phyloP scores from a whole-genome alignment of 1,140 invertebrate species.

The Araneus ventricosus region DNA sequence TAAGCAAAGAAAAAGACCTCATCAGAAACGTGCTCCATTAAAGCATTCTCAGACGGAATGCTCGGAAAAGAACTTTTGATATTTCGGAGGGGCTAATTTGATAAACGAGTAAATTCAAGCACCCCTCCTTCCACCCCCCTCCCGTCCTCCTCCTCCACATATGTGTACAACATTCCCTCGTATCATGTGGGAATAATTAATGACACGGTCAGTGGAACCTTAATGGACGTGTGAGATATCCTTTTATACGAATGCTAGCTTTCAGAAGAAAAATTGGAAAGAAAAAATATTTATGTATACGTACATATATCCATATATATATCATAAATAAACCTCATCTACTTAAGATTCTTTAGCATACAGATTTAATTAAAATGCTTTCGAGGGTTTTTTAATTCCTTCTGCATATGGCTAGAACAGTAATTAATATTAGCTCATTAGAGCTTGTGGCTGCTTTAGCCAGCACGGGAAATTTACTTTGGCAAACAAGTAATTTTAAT shows the following conservation, averaged over 20 bases:
- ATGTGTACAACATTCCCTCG: conserved; percentile 63
- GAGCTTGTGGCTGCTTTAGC: conserved; percentile 70
- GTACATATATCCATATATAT: conserved; percentile 70
- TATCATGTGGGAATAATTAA: conserved; percentile 75
- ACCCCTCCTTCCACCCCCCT: not conserved
- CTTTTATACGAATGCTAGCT: conserved; percentile 74
- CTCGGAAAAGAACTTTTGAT: conserved; percentile 74
- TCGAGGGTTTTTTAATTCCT: conserved; percentile 75
- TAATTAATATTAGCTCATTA: conserved; percentile 76
- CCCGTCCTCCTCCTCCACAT: conserved; percentile 2
- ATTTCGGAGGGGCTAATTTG: conserved; percentile 73
- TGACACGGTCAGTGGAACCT: conserved; percentile 69
- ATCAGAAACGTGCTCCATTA: conserved; percentile 74
- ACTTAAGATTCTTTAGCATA: conserved; percentile 75
- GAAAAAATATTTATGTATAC: conserved; percentile 64
- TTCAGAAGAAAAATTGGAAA: conserved; percentile 56
- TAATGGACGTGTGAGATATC: conserved; percentile 73
- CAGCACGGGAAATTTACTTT: conserved; percentile 75
- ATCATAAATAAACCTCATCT: conserved; percentile 75
- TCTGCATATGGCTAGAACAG: conserved; percentile 75
- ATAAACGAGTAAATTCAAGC: conserved; percentile 73
- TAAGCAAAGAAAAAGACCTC: conserved; percentile 69
- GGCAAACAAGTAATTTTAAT: conserved; percentile 76
- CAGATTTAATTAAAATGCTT: conserved; percentile 76
- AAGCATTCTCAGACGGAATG: conserved; percentile 68